phyloP scores from a whole-genome alignment of 2,888 invertebrate genomes.

The Nineta flava region DNA sequence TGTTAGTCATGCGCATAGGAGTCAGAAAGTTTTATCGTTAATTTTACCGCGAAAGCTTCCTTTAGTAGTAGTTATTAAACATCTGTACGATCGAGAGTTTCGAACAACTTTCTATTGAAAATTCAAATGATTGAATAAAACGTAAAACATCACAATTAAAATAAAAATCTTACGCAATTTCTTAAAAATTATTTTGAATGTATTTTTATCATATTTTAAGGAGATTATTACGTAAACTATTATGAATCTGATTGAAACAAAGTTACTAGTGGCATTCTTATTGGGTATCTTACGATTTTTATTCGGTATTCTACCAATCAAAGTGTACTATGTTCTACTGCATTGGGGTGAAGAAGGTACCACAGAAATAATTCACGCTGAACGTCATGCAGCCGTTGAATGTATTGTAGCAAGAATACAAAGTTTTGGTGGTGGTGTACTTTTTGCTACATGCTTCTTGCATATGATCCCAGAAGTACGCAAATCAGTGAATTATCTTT shows the following conservation, averaged over 20 bases:
- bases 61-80: too few species aligned
- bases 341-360: slow-evolving; percentile 23
- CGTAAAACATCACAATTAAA: too few species aligned
- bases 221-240: background rate
- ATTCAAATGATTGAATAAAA: too few species aligned
- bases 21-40: too few species aligned
- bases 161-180: too few species aligned
- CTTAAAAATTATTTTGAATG: background rate
- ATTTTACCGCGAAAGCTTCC: too few species aligned
- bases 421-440: slow-evolving; percentile 36
- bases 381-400: slow-evolving; percentile 21
- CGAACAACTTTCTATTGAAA: too few species aligned
- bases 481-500: slow-evolving; percentile 25
- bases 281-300: slow-evolving; percentile 30
- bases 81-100: too few species aligned
- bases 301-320: slow-evolving; percentile 33
- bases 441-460: slow-evolving; percentile 39
- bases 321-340: slow-evolving; percentile 26
- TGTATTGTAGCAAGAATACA: slow-evolving; percentile 25
- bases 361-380: slow-evolving; percentile 20
- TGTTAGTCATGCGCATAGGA: too few species aligned
- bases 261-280: slow-evolving; percentile 29
- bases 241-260: slow-evolving; percentile 28
- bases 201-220: background rate
- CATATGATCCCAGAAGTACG: slow-evolving; percentile 39